A percentile compares a stretch with the other conserved stretches of the same genome.
Conservation (phyloP, 2,113 vertebrate species). For the Gallinago paraguaiae region DNA sequence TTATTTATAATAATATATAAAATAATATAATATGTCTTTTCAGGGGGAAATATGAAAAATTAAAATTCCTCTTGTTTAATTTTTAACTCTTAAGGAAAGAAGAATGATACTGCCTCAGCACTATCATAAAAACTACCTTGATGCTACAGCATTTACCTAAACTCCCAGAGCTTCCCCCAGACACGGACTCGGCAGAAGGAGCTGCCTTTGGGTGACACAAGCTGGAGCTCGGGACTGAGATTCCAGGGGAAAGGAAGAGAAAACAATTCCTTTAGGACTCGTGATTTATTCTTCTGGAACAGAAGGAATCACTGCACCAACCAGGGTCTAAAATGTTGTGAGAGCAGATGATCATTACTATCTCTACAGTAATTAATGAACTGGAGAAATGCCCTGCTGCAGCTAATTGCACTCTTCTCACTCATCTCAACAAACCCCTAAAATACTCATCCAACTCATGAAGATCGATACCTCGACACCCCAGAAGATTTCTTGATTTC, state of each 20-base stretch:
- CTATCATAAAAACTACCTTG: background rate
- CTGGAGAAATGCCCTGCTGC: background rate
- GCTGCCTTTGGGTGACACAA: fast-evolving
- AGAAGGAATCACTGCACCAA: too few species aligned
- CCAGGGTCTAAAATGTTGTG: too few species aligned
- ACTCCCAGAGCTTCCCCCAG: background rate
- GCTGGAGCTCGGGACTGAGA: background rate
- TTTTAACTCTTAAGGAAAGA: background rate
- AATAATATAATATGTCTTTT: background rate
- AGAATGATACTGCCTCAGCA: background rate
- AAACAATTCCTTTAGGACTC: too few species aligned
- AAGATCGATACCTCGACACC: background rate
- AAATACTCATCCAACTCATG: background rate
- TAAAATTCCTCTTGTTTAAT: background rate
- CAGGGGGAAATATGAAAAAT: background rate
- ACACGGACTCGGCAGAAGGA: background rate
- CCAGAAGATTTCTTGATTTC: background rate
- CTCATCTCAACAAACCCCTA: background rate
- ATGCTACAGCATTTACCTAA: background rate
- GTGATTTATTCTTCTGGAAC: too few species aligned
- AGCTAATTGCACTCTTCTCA: background rate
- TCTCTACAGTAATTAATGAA: too few species aligned
- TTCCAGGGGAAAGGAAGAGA: background rate
- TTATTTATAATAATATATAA: background rate
- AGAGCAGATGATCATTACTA: too few species aligned